These are phyloP conservation scores for Tapera naevia DNA, from an alignment of 2,797 vertebrate species.

Conservation along the genomic window DNA sequence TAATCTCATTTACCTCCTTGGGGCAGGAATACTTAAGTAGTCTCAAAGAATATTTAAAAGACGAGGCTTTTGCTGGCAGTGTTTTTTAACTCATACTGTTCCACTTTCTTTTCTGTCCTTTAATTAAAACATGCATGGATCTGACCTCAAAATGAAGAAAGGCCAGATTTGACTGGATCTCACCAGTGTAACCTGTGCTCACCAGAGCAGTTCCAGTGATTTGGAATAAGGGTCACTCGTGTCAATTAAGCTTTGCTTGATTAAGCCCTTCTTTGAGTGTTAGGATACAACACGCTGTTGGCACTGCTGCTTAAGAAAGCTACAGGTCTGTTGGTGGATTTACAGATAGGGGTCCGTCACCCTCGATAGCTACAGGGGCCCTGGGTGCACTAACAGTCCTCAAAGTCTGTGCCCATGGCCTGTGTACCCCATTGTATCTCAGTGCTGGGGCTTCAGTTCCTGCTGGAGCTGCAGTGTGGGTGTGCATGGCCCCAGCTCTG, in stretches of 20 bases:
- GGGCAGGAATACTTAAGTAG: conserved; percentile 34
- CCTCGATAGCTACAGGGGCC: accelerated
- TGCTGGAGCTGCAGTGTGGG: background rate
- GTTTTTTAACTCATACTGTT: background rate
- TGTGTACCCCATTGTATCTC: background rate
- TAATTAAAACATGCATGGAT: background rate
- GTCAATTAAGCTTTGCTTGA: background rate
- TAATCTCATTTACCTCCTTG: conserved; percentile 37
- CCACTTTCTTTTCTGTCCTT: conserved; percentile 23
- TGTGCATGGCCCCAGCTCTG: background rate
- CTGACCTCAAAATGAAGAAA: background rate
- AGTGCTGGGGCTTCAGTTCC: background rate
- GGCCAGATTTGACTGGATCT: background rate
- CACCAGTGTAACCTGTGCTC: background rate
- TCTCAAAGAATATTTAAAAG: conserved; percentile 39
- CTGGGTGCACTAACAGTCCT: accelerated
- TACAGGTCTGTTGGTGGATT: background rate
- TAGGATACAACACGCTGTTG: background rate
- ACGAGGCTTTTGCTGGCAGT: conserved; percentile 5
- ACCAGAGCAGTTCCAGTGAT: background rate
- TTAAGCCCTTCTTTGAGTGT: background rate
- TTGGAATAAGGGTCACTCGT: background rate
- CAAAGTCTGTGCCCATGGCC: background rate
- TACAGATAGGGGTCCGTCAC: background rate
- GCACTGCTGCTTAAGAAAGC: background rate